phyloP scores from a whole-genome alignment of 2,888 invertebrate genomes.

The Perizoma flavofasciatum region DNA sequence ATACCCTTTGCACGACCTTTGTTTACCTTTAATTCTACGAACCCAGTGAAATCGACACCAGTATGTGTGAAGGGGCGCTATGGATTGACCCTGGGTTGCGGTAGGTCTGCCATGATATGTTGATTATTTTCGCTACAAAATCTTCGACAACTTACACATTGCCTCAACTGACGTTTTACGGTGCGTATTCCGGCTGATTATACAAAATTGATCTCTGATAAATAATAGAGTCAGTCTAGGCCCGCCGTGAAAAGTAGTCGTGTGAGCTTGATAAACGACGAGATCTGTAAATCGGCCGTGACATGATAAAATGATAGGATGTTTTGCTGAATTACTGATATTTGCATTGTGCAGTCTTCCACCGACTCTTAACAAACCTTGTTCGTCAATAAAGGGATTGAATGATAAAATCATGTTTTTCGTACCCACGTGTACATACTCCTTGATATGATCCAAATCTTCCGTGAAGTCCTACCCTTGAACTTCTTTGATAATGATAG shows the following conservation, averaged over 20 bases:
- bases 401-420: too few relatives aligned
- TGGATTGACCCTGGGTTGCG: constrained; percentile 14
- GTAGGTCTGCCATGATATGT: constrained; percentile 23
- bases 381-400: neutral
- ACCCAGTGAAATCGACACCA: constrained; percentile 26
- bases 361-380: neutral
- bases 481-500: too few relatives aligned
- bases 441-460: too few relatives aligned
- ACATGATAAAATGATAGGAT: constrained; percentile 9
- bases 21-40: constrained; percentile 4
- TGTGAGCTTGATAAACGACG: neutral
- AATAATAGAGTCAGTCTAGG: neutral
- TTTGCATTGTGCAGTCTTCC: constrained; percentile 4
- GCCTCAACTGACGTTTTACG: constrained; percentile 1
- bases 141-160: too few relatives aligned
- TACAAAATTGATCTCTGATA: neutral
- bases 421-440: too few relatives aligned
- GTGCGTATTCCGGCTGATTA: neutral
- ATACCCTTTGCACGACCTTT: constrained; percentile 25
- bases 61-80: constrained; percentile 20
- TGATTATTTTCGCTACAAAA: too few relatives aligned
- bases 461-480: too few relatives aligned
- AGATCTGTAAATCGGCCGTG: neutral
- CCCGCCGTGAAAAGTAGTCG: neutral
- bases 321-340: neutral